Conservation (phyloP, 1,140 invertebrate species). For the Bradysia coprophila region DNA sequence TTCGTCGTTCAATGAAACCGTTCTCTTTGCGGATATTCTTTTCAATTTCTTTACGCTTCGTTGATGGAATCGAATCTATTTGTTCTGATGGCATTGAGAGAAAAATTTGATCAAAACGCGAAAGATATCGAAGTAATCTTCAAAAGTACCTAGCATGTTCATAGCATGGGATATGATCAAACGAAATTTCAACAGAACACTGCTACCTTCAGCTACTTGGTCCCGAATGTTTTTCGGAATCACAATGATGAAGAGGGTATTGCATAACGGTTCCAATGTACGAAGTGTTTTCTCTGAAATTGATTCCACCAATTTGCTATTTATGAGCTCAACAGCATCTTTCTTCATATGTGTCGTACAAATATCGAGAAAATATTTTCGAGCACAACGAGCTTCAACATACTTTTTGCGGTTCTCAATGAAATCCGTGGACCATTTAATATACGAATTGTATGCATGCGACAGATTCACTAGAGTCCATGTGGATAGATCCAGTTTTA, state of each 20-base stretch:
- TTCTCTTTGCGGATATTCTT: too few species aligned
- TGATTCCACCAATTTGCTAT: constrained; percentile 9
- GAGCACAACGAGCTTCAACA: constrained; percentile 16
- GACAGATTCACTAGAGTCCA: constrained; percentile 17
- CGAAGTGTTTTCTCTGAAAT: constrained; percentile 7
- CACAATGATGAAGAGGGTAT: background rate
- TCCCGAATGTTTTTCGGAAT: background rate
- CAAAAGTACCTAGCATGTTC: too few species aligned
- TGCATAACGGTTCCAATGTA: background rate
- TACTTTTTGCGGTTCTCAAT: constrained; percentile 8
- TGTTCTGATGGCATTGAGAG: too few species aligned
- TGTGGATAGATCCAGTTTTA: constrained; percentile 19
- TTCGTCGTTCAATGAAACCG: too few species aligned
- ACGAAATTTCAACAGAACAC: too few species aligned
- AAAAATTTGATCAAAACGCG: too few species aligned
- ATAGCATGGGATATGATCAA: too few species aligned
- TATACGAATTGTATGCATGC: constrained; percentile 5
- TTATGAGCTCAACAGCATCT: constrained; percentile 7
- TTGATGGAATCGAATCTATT: too few species aligned
- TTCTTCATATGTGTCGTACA: constrained; percentile 14
- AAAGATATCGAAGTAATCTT: too few species aligned
- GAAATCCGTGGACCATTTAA: background rate
- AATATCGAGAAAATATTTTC: constrained; percentile 19
- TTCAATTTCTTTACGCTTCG: too few species aligned
- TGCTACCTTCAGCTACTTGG: background rate